These are phyloP conservation scores for Tyria jacobaeae DNA, from an alignment of 2,888 invertebrate species.

Conservation along the genomic window DNA sequence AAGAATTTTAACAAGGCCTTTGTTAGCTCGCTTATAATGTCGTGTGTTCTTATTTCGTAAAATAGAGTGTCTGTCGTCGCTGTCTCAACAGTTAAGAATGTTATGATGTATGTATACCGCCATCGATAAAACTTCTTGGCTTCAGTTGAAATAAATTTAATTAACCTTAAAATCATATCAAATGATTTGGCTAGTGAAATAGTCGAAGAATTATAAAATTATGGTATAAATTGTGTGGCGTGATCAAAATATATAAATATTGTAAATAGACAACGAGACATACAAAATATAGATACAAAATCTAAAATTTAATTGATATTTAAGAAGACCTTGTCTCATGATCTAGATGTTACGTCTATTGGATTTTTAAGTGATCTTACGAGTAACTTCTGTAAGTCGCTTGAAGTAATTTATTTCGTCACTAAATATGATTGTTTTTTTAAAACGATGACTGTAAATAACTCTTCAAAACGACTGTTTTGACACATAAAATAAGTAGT, in stretches of 20 bases:
- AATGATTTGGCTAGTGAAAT: no score
- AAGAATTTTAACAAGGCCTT: constrained; percentile 84
- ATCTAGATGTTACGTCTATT: neutral
- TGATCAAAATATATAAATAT: no score
- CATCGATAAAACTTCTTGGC: neutral
- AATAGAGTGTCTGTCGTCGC: constrained; percentile 40
- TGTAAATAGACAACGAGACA: no score
- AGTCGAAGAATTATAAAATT: no score
- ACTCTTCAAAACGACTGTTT: no score
- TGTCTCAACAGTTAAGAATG: constrained; percentile 38
- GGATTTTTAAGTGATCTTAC: neutral
- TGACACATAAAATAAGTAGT: neutral
- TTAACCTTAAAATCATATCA: neutral
- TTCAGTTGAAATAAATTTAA: neutral
- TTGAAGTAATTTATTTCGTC: neutral
- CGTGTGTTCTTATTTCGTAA: constrained; percentile 48
- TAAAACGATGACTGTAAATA: neutral
- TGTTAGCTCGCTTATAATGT: constrained; percentile 66
- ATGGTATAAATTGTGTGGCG: no score
- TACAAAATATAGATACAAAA: no score
- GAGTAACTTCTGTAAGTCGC: neutral
- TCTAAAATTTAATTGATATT: no score
- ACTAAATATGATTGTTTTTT: neutral
- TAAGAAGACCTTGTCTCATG: no score
- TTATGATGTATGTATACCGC: constrained; percentile 6